These are phyloP conservation scores for Leptocoma aspasia DNA, from an alignment of 2,113 vertebrate genomes.

Conservation along the genomic window DNA sequence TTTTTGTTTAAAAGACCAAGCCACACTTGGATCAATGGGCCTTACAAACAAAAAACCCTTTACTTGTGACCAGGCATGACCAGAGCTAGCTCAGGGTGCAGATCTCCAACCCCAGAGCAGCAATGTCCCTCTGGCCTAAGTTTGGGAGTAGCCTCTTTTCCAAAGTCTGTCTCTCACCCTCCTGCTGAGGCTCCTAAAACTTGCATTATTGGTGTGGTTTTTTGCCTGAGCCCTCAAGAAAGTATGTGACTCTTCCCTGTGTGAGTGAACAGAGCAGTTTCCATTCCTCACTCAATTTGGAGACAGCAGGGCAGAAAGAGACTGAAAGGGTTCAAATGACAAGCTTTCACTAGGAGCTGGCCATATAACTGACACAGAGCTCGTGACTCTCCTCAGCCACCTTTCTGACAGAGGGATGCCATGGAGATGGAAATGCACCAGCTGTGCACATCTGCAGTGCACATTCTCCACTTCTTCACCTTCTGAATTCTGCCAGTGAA, in stretches of 20 bases:
- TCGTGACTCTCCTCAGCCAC: not conserved
- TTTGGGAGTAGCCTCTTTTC: not conserved
- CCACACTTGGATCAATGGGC: not conserved
- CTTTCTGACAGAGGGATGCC: not conserved
- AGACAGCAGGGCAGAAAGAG: not conserved
- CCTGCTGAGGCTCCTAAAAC: not conserved
- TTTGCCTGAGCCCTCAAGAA: not conserved
- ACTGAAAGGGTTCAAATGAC: not conserved
- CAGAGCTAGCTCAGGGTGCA: not conserved
- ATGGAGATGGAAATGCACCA: not conserved
- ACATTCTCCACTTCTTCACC: not conserved
- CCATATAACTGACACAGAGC: not conserved
- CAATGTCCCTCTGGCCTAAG: not conserved
- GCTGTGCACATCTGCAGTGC: not conserved
- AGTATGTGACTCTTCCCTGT: not conserved
- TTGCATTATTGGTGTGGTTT: not conserved
- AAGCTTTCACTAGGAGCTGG: not conserved
- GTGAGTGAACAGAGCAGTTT: not conserved
- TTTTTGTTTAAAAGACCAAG: not conserved
- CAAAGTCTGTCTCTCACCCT: not conserved
- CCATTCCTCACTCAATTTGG: not conserved
- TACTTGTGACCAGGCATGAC: not conserved
- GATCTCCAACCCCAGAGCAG: not conserved
- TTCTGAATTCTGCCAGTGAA: not conserved
- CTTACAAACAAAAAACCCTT: not conserved